phyloP scores from a whole-genome alignment of 2,797 vertebrate genomes.

The Percopsis omiscomaycus region DNA sequence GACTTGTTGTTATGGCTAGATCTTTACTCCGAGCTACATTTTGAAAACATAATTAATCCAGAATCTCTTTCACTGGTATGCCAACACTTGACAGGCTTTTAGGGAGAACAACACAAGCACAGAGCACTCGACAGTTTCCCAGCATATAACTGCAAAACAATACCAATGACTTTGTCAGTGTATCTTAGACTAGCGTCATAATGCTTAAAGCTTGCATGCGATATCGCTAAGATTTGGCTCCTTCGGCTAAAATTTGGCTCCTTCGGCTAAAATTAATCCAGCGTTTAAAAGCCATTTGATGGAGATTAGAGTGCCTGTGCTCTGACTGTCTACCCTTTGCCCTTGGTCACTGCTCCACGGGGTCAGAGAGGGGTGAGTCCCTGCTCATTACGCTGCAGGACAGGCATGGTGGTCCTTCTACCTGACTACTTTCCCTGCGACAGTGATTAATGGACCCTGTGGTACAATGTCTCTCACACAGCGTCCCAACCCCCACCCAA shows the following conservation, averaged over 20 bases:
- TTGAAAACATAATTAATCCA: constrained; percentile 16
- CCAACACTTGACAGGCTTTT: neutral
- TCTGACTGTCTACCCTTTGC: constrained; percentile 12
- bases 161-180: constrained; percentile 57
- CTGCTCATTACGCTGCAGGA: constrained; percentile 51
- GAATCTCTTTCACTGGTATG: constrained; percentile 7
- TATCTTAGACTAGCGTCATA: too few relatives aligned
- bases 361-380: constrained; percentile 55
- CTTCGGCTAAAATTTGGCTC: too few relatives aligned
- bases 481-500: constrained; percentile 18
- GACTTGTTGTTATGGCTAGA: constrained; percentile 2
- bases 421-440: constrained; percentile 52
- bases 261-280: too few relatives aligned
- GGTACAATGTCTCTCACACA: constrained; percentile 46
- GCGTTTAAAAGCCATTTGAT: too few relatives aligned
- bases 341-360: constrained; percentile 31
- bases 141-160: too few relatives aligned
- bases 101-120: too few relatives aligned
- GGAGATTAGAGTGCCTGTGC: too few relatives aligned
- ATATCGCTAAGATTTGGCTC: too few relatives aligned
- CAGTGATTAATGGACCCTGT: constrained; percentile 73
- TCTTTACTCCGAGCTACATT: constrained; percentile 4
- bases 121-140: too few relatives aligned
- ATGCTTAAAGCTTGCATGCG: too few relatives aligned
- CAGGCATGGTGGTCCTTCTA: constrained; percentile 52